Percentiles rank a stretch among this genome's conserved stretches.
These are phyloP conservation scores for Meteorus colon DNA, from an alignment of 2,888 invertebrate genomes.

Conservation along the genomic window DNA sequence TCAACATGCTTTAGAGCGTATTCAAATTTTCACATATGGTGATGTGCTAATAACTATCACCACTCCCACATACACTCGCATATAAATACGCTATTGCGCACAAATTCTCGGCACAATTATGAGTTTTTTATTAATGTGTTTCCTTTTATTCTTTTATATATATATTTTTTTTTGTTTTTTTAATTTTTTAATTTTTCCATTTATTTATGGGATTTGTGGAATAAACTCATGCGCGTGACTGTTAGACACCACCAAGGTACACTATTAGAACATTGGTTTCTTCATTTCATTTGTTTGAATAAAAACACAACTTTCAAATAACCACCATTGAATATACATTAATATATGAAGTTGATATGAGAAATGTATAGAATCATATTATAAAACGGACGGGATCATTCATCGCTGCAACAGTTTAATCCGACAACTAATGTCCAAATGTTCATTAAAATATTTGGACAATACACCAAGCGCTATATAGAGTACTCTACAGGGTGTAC, in stretches of 20 bases:
- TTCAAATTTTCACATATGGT: no score
- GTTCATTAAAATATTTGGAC: constrained; percentile 67
- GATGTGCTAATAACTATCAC: no score
- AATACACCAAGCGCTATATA: constrained; percentile 52
- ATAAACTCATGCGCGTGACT: constrained; percentile 71
- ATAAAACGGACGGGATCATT: constrained; percentile 57
- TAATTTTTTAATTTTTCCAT: constrained; percentile 31
- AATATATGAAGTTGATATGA: constrained; percentile 28
- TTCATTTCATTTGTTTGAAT: constrained; percentile 9
- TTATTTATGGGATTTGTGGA: constrained; percentile 70
- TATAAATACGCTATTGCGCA: no score
- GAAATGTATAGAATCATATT: constrained; percentile 44
- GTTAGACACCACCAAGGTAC: constrained; percentile 70
- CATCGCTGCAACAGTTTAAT: constrained; percentile 61
- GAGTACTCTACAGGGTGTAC: constrained; percentile 39
- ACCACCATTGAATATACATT: neutral
- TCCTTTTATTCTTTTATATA: neutral
- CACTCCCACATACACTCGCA: no score
- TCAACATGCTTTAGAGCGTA: no score
- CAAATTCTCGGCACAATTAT: neutral
- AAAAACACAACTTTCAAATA: constrained; percentile 25
- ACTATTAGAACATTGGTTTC: constrained; percentile 56
- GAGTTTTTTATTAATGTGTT: no score
- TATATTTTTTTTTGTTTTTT: constrained; percentile 23
- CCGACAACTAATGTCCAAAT: constrained; percentile 65